Evolutionary conservation across 2,113 vertebrate genomes (phyloP), one percentile per base, ranked within the genome.

Genomic region (Takifugu flavidus): DNA sequence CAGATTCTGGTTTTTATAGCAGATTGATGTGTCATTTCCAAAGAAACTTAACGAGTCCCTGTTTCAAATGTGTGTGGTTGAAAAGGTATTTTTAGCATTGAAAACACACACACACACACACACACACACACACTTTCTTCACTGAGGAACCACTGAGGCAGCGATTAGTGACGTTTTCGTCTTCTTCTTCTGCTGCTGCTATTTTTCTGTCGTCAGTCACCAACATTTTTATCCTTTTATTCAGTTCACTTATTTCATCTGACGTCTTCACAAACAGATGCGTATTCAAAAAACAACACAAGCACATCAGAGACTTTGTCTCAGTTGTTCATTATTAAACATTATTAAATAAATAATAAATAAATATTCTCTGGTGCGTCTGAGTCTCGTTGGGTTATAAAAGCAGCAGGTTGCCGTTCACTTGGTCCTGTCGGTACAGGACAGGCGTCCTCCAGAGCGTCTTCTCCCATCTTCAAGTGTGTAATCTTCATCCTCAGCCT

Each of bases 291-390:
- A 66, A 70, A 1, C 26, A 56, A 69, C 15, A 72, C 3, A 44
- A 31, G 49, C 45, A 12, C 13, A 62, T 72, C 39, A 62, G 53
- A 46, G 45, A n/a, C 14, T 12, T 43, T 43, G 45, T 46, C 5
- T 46, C 14, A 11, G 13, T 47, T 60, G 14, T 20, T 77, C 52
- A 62, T 69, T 63, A 75, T 70, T 50, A 61, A 65, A 65, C 0
- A 6, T 31, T 39, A 49, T 78, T 34, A 49, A 75, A 83, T 85
- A 84, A 82, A 78, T 76, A 78, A 68, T 5, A 52, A 84, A 86
- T 85, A 89, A 89, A 87, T 89, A 87, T 64, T 59, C 34, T 64
- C 5, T 50, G 25, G 67, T 65, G 64, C 59, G 56, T 51, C n/a
- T 14, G 47, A 59, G 45, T 59, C 5, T 63, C 45, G 69, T 76